Evolutionary conservation across 2,797 vertebrate species (phyloP), one percentile per base, ranked within the genome.

Genomic region (Cichlasoma orientale): DNA sequence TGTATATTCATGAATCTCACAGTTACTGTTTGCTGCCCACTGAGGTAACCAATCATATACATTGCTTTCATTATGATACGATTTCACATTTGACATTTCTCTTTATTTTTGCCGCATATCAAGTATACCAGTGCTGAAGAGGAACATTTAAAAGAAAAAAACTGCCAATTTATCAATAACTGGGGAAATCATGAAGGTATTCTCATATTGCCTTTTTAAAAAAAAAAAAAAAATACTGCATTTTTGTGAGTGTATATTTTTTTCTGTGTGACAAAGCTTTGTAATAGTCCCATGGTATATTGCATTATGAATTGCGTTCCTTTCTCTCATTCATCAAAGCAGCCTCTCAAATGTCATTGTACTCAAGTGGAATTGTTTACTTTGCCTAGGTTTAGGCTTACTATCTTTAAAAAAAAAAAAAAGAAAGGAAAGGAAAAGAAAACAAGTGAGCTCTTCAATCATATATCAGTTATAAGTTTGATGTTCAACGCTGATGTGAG

Each of bases 161-260:
- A 92, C 91, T 93, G 94, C 93, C 92, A 94, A 92, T 78, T 87
- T 75, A 86, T 85, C 80, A 58, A 72, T 81, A 59, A 85, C 74
- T 27, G 61, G 82, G 79, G 70, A 88, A 79, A 88, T 83, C 83
- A 58, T 81, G 23, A 58, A 77, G 68, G 86, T 89, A n/a, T 88
- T 88, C 90, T 80, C 77, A 84, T 84, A 79, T 91, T 94, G 92
- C 93, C 90, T 94, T 31, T 31, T 29, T 29, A 3, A 29, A 29
- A 29, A n/a, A n/a, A 7, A 33, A 33, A 29, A 12, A 87, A 85
- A 93, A 75, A 89, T 56, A 79, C 82, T 81, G 56, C 82, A 89
- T 91, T 91, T 85, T 87, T 86, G 78, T 92, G 82, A 61, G 87
- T 69, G 71, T 90, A 77, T 85, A 63, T 79, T 56, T 82, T 83